Evolutionary conservation across 2,888 invertebrate genomes (phyloP), one percentile per base, ranked within the genome.

Genomic region (Drosophila macrospina): DNA sequence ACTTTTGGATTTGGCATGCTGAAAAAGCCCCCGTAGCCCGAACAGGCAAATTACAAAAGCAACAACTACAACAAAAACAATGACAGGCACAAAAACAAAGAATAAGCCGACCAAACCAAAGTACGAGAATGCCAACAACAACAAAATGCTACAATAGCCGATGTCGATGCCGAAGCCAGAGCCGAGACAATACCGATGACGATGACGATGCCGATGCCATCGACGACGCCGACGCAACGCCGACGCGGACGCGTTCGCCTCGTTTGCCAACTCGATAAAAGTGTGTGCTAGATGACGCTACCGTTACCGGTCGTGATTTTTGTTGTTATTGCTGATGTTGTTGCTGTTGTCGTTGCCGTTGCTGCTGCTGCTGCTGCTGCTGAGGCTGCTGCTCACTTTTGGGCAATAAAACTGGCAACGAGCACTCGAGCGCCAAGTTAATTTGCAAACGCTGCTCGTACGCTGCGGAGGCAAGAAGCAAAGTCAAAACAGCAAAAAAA

Each of bases 331-430:
- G 48, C n/a, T 59, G 62, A 64, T 60, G 54, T 45, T 41, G 62
- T 39, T 51, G 48, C n/a, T 59, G 55, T 16, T 56, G 65, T 32
- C 52, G 60, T 16, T 41, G 50, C 36, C 16, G 67, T 34, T 48
- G 57, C 50, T 48, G 68, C 61, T 52, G 72, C 59, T 48, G 59
- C 60, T 42, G 55, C 67, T 28, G 45, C 66, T 8, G 54, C 61
- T n/a, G 66, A 68, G 37, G 45, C 47, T 57, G 83, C 80, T 82
- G 88, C 86, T 85, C 75, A 70, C 73, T 71, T 88, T 89, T 87
- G 88, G 80, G 86, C 87, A 89, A 89, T 89, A 89, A 88, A 88
- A 88, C 78, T 57, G 86, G 80, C 90, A 78, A 74, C 79, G 89
- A 78, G 78, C 89, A 81, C 78, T 89, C 89, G 80, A 89, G 74